Conservation (phyloP, 53 echinoderm and acorn worm genomes). For the Holothuria leucospilota region DNA sequence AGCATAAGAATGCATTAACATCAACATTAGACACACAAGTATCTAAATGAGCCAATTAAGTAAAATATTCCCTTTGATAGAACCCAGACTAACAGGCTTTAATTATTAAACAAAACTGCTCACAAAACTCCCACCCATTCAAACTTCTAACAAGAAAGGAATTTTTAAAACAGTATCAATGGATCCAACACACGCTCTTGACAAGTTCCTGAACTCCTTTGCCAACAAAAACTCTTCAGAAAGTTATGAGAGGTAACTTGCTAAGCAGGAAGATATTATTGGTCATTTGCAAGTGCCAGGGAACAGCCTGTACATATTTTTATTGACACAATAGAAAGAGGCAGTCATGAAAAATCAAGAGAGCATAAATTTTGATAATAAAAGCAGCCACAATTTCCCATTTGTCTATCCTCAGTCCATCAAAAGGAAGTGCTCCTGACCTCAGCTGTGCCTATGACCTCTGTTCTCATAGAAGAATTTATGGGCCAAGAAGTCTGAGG, state of each 20-base stretch:
- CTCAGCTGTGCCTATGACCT: slow-evolving; percentile 29
- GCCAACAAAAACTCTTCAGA: neutral
- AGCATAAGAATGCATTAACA: slow-evolving; percentile 5
- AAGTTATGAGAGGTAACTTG: neutral
- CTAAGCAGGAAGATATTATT: neutral
- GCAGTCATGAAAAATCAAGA: slow-evolving; percentile 26
- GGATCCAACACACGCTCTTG: slow-evolving; percentile 7
- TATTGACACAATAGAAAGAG: slow-evolving; percentile 30
- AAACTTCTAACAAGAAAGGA: slow-evolving; percentile 25
- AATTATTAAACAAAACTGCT: slow-evolving; percentile 39
- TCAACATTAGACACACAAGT: neutral
- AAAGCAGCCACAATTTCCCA: slow-evolving; percentile 43
- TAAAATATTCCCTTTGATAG: slow-evolving; percentile 10
- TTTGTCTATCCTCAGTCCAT: slow-evolving; percentile 38
- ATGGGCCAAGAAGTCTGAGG: too few relatives aligned
- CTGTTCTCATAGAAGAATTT: too few relatives aligned
- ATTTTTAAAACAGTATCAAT: slow-evolving; percentile 42
- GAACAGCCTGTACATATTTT: slow-evolving; percentile 17
- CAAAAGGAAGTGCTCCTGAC: slow-evolving; percentile 21
- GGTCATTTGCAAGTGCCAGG: slow-evolving; percentile 36
- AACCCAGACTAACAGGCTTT: slow-evolving; percentile 8
- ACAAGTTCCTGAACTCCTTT: slow-evolving; percentile 3
- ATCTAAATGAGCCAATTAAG: slow-evolving; percentile 42
- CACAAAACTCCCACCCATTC: slow-evolving; percentile 16
- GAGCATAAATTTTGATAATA: slow-evolving; percentile 40